Evolutionary conservation across 1,140 invertebrate genomes (phyloP).

Genomic region (Hestina assimilis): DNA sequence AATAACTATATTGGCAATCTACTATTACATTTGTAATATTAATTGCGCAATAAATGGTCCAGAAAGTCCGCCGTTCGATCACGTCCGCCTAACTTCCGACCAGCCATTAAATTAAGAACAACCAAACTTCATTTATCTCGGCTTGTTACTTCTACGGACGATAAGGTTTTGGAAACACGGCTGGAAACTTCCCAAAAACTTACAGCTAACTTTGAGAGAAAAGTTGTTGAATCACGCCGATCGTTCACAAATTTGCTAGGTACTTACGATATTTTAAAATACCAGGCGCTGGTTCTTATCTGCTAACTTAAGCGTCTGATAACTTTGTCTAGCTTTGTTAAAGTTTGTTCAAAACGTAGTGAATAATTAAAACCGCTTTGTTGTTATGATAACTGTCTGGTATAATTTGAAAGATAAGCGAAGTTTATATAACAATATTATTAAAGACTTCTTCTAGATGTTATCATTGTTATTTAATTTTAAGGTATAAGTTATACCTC

Average conservation of each 20-base stretch:
- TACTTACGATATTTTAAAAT: slow-evolving; percentile 70
- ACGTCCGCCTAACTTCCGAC: slow-evolving; percentile 61
- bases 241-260: slow-evolving; percentile 70
- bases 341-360: slow-evolving; percentile 12
- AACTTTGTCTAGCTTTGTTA: slow-evolving; percentile 15
- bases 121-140: slow-evolving; percentile 74
- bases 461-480: neutral
- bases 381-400: slow-evolving; percentile 18
- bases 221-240: slow-evolving; percentile 71
- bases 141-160: slow-evolving; percentile 68
- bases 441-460: neutral
- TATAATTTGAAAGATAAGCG: slow-evolving; percentile 5
- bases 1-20: neutral
- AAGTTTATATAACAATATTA: neutral
- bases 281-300: slow-evolving; percentile 54
- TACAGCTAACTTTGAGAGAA: slow-evolving; percentile 53
- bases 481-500: too few species aligned
- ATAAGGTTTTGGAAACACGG: slow-evolving; percentile 67
- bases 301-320: slow-evolving; percentile 29
- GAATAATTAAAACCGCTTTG: slow-evolving; percentile 18
- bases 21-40: neutral
- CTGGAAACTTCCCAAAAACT: slow-evolving; percentile 58
- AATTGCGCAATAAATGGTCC: slow-evolving; percentile 19
- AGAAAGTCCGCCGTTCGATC: slow-evolving; percentile 40
- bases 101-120: slow-evolving; percentile 73